Evolutionary conservation across 2,888 invertebrate species (phyloP).

Genomic region (Leucophenga montana): DNA sequence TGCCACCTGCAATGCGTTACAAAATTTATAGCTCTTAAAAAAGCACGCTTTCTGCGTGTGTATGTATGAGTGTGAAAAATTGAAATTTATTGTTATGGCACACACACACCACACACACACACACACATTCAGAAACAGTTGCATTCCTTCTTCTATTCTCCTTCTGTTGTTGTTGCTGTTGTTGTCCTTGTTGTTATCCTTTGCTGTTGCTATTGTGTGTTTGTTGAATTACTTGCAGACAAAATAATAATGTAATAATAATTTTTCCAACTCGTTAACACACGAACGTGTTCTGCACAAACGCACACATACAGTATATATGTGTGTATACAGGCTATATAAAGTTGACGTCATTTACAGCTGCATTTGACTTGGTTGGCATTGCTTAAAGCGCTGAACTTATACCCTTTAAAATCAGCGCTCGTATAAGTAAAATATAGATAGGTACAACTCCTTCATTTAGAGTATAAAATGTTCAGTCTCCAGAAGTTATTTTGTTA

Average conservation of each 20-base stretch:
- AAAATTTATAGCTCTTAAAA: no score
- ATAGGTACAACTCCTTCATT: not conserved
- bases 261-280: slow-evolving; percentile 69
- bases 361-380: slow-evolving; percentile 1
- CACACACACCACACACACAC: slow-evolving; percentile 43
- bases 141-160: slow-evolving; percentile 29
- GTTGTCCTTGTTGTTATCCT: slow-evolving; percentile 33
- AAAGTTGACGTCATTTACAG: no score
- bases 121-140: not conserved
- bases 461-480: no score
- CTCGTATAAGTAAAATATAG: slow-evolving; percentile 5
- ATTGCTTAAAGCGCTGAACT: not conserved
- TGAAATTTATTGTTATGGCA: slow-evolving; percentile 39
- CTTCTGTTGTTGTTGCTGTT: slow-evolving; percentile 34
- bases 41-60: slow-evolving; percentile 24
- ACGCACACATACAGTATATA: slow-evolving; percentile 35
- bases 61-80: slow-evolving; percentile 34
- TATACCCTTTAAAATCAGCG: not conserved
- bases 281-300: slow-evolving; percentile 49
- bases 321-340: slow-evolving; percentile 6
- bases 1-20: no score
- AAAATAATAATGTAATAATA: slow-evolving; percentile 64
- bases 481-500: no score
- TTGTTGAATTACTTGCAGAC: slow-evolving; percentile 61
- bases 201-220: slow-evolving; percentile 57